phyloP scores from a whole-genome alignment of 2,888 invertebrate genomes.

The Synergus umbraculus region DNA sequence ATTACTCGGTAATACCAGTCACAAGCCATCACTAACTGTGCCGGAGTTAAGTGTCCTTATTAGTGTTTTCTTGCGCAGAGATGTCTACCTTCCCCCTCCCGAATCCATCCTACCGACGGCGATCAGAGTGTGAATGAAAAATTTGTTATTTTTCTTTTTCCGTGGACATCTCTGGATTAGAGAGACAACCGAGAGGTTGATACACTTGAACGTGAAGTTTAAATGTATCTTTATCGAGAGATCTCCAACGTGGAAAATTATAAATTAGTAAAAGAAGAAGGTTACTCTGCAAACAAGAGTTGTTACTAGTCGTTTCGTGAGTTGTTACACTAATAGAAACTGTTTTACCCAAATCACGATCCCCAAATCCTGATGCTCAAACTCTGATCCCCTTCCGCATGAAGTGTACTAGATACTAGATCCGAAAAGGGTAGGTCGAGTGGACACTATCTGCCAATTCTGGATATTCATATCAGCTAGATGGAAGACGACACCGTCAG shows the following conservation, averaged over 20 bases:
- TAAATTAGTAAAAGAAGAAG: background rate
- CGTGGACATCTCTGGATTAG: too few relatives aligned
- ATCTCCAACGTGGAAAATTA: background rate
- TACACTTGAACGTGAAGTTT: too few relatives aligned
- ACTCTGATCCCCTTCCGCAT: background rate
- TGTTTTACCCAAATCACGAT: background rate
- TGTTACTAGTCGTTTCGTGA: background rate
- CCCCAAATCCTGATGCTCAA: too few relatives aligned
- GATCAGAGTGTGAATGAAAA: too few relatives aligned
- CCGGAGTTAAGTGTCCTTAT: too few relatives aligned
- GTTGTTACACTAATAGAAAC: background rate
- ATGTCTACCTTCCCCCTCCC: too few relatives aligned
- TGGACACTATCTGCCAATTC: conserved; percentile 64
- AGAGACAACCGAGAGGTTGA: too few relatives aligned
- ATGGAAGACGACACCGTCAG: background rate
- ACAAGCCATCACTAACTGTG: too few relatives aligned
- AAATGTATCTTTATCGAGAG: background rate
- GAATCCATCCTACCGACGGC: too few relatives aligned
- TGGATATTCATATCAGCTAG: conserved; percentile 63
- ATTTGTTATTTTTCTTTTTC: too few relatives aligned
- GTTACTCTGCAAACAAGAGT: background rate
- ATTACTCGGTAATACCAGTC: too few relatives aligned
- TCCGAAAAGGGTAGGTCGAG: conserved; percentile 47
- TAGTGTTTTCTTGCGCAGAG: too few relatives aligned
- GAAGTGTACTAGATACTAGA: background rate